Conservation (phyloP, 2,797 vertebrate genomes). For the Enteromius afrohamiltoni region DNA sequence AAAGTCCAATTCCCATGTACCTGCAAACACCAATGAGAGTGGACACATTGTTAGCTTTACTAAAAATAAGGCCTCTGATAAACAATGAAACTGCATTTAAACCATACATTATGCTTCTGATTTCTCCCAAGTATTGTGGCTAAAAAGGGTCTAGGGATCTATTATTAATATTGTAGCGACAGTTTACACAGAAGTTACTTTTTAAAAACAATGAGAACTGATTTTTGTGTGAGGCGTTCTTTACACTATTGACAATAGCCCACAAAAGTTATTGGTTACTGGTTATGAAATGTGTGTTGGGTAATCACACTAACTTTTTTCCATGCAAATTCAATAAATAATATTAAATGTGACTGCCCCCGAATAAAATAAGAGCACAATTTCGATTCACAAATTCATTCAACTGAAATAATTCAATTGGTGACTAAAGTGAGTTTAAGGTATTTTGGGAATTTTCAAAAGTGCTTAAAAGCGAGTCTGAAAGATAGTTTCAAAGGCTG, state of each 20-base stretch:
- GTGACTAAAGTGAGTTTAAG: not conserved
- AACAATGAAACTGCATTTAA: conserved; percentile 1
- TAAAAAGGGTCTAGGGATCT: not conserved
- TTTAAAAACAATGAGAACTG: not conserved
- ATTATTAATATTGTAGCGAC: not conserved
- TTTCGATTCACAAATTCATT: not conserved
- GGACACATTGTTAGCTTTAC: conserved; percentile 29
- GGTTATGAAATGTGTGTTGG: not conserved
- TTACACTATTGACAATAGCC: not conserved
- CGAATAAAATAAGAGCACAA: not conserved
- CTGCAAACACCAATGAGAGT: conserved; percentile 74
- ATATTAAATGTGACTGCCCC: not conserved
- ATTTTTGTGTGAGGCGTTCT: not conserved
- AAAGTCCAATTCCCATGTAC: conserved; percentile 98
- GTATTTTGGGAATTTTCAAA: not conserved
- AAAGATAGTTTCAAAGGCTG: not conserved
- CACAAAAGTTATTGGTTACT: not conserved
- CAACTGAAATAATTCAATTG: not conserved
- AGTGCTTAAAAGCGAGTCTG: not conserved
- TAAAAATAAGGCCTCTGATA: not conserved
- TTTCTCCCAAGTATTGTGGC: not conserved
- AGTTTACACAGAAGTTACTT: not conserved
- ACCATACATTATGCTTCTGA: not conserved
- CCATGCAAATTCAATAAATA: not conserved
- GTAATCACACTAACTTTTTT: not conserved